Evolutionary conservation across 2,888 invertebrate species (phyloP), one percentile per base, ranked within the genome.

Genomic region (Pharmacophagus antenor): DNA sequence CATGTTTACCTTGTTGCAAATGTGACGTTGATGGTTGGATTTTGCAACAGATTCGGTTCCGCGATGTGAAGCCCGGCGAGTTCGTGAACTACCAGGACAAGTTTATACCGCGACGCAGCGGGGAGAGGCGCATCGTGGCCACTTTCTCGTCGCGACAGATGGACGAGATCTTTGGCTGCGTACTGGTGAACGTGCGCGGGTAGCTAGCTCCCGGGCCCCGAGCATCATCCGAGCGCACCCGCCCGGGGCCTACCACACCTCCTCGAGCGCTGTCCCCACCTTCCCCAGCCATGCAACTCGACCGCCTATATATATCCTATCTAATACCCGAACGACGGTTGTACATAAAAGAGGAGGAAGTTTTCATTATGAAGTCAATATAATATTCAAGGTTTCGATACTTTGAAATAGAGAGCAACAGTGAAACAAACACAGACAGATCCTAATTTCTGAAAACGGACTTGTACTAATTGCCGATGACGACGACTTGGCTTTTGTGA

Each of bases 91-190:
- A 93, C 79, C 91, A 91, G 67, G 93, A 94, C 74, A 91, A 87
- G 68, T 92, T 94, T 71, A 76, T 91, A 59, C 93, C 94, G 0
- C 88, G 91, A 25, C 86, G 92, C 55, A 80, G 86, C 50, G 94
- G 94, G 7, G 91, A 93, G 71, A 83, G 92, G n/a, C 93, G 92
- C 71, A 89, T 94, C 65, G 93, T 94, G 21, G 93, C 92, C 63
- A 92, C 93, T 46, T 94, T 94, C 85, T 93, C 92, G 57, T 94
- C 94, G 37, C 89, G 92, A 59, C 93, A 94, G 81, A 82, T 94
- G 61, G 92, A 92, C 76, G 94, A 94, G 79, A 91, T 94, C 74
- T 88, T 88, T 68, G 94, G 94, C 55, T 91, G 92, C 66, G 89
- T 89, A 8, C 88, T 78, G 64, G 90, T 93, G 70, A 85, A 80